A percentile compares a stretch with the other conserved stretches of the same genome.
Evolutionary conservation across 2,113 vertebrate genomes (phyloP).

Genomic region (Vulpes lagopus): DNA sequence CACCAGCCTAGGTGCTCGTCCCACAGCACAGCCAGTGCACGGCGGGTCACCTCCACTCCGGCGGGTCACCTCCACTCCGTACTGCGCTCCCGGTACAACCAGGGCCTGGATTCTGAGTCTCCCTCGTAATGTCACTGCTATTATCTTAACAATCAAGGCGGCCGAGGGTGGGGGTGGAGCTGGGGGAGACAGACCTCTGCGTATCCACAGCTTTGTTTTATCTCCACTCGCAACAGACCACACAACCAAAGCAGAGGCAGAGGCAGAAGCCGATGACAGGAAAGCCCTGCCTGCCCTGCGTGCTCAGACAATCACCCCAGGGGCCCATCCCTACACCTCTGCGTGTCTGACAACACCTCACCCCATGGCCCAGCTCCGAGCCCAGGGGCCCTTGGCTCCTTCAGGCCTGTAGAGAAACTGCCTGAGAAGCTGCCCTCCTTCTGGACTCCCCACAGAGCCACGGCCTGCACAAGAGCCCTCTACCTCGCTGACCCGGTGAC

Average conservation of each 20-base stretch:
- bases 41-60: background rate
- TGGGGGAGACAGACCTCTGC: background rate
- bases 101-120: background rate
- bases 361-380: background rate
- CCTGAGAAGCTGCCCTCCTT: background rate
- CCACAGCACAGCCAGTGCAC: background rate
- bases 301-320: background rate
- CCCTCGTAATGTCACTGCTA: background rate
- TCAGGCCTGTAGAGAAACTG: background rate
- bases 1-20: background rate
- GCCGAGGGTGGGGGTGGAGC: background rate
- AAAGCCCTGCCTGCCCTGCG: background rate
- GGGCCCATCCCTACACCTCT: background rate
- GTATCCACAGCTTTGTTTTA: conserved; percentile 11
- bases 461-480: background rate
- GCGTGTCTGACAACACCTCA: background rate
- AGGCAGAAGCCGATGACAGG: background rate
- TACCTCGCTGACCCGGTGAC: background rate
- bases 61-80: background rate
- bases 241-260: background rate
- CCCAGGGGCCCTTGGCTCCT: background rate
- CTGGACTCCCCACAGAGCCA: background rate
- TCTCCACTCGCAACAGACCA: conserved; percentile 7
- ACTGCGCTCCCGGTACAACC: background rate
- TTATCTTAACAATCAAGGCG: background rate